phyloP scores from a whole-genome alignment of 2,113 vertebrate genomes.

The Scortum barcoo region DNA sequence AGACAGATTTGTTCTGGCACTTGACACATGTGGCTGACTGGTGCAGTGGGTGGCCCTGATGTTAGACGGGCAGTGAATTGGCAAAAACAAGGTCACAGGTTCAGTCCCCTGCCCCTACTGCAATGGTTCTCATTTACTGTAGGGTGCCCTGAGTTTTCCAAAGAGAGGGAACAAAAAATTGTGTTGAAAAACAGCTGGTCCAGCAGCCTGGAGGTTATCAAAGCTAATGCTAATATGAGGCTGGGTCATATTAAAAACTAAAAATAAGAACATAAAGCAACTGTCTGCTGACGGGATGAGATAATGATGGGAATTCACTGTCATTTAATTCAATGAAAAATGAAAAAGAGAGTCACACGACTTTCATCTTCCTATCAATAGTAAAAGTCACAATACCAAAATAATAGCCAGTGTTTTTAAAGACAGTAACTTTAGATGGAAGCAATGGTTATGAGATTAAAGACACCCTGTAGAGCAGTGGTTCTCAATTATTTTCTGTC shows the following conservation, averaged over 20 bases:
- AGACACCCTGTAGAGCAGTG: too few relatives aligned
- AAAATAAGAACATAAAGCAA: background rate
- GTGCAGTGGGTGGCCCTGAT: background rate
- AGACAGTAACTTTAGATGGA: too few relatives aligned
- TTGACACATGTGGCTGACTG: slow-evolving; percentile 17
- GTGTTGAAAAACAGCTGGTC: slow-evolving; percentile 8
- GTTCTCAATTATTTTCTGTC: too few relatives aligned
- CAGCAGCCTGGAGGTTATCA: slow-evolving; percentile 1
- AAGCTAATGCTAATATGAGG: background rate
- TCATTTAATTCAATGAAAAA: too few relatives aligned
- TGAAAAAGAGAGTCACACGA: too few relatives aligned
- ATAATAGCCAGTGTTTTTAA: too few relatives aligned
- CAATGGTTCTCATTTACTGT: slow-evolving; percentile 42
- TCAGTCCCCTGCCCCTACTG: slow-evolving; percentile 18
- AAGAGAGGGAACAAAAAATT: slow-evolving; percentile 8
- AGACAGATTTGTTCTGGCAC: slow-evolving; percentile 23
- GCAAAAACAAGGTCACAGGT: slow-evolving; percentile 44
- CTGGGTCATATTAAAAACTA: background rate
- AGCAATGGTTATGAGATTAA: too few relatives aligned
- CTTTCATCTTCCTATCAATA: background rate
- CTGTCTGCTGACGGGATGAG: background rate
- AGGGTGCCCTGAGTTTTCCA: slow-evolving; percentile 22
- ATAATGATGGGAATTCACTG: too few relatives aligned
- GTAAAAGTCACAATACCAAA: too few relatives aligned
- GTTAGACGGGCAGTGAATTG: slow-evolving; percentile 35